phyloP scores from a whole-genome alignment of 2,888 invertebrate genomes.

The Torymus auratus region DNA sequence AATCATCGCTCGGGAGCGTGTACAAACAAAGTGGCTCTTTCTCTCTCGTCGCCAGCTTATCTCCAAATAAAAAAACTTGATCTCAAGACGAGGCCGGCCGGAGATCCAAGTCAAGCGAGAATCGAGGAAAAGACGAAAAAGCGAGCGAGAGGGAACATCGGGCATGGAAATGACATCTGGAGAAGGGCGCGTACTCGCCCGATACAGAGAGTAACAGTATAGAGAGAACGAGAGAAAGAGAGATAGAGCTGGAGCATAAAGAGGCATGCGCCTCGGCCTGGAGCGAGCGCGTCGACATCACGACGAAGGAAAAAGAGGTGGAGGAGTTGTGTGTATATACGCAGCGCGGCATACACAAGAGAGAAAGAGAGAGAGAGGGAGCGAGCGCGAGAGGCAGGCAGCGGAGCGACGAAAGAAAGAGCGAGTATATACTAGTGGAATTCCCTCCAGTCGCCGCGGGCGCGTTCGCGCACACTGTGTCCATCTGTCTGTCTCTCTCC shows the following conservation, averaged over 20 bases:
- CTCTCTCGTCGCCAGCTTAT: too few relatives aligned
- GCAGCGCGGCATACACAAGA: neutral
- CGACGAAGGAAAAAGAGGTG: constrained; percentile 7
- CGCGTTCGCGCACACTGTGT: neutral
- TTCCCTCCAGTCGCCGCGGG: neutral
- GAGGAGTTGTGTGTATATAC: constrained; percentile 26
- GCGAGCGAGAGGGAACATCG: neutral
- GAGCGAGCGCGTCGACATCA: neutral
- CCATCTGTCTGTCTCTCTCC: neutral
- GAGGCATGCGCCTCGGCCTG: constrained; percentile 57
- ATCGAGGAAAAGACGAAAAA: neutral
- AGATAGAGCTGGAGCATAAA: constrained; percentile 26
- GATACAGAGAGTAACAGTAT: too few relatives aligned
- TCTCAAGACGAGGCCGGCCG: too few relatives aligned
- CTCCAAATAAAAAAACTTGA: too few relatives aligned
- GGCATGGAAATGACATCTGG: constrained; percentile 13
- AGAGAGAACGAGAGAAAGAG: too few relatives aligned
- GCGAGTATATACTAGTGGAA: neutral
- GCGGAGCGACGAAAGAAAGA: neutral
- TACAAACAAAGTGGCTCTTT: too few relatives aligned
- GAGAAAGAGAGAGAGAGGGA: neutral
- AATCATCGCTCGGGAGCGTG: too few relatives aligned
- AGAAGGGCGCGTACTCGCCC: neutral
- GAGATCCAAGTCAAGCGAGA: too few relatives aligned
- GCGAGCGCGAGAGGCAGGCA: neutral